Base-by-base conservation (phyloP, 2,797 vertebrate species). In the Adelosebastes latens region DNA sequence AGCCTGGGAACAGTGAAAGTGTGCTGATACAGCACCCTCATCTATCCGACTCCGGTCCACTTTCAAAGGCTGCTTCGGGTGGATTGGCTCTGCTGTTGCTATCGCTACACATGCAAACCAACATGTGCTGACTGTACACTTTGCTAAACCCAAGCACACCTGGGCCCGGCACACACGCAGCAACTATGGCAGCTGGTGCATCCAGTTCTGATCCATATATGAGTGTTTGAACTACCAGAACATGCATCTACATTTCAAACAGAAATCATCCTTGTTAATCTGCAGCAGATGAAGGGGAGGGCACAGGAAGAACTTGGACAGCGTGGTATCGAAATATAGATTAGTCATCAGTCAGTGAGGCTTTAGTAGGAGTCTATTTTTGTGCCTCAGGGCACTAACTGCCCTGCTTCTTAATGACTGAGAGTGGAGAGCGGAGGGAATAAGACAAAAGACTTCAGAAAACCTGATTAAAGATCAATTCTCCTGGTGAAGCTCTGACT, bases 11-110 rank as follows among this genome's bases (percentile, higher is more conserved):
- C 87, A 77, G 84, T 75, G 65, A 68, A 82, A 73, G 71, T 69
- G 75, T 88, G 90, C 91, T 91, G 90, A 93, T 58, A 22, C 89
- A 90, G 91, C 89, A 87, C 9, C 60, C 52, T 60, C 58, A 81
- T 81, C 76, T 74, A 14, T 83, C 63, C 3, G 61, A 72, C 32
- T 87, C 63, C 65, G 81, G 81, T 69, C 74, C 25, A 32, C 64
- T 74, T 80, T 83, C 42, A 70, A 13, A 85, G 20, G 70, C 64
- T 56, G 79, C 69, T 29, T 46, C 16, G 55, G 71, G n/a, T 34
- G 39, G 42, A 49, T 22, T 29, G 10, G 29, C 56, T 66, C 60
- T 64, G 76, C 77, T 60, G 55, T 0, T 74, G 71, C 79, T 32
- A 36, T 60, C 9, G 59, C 66, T 31, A 46, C 46, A 79, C 61